Evolutionary conservation across 2,888 invertebrate species (phyloP).

Genomic region (Automeris io): DNA sequence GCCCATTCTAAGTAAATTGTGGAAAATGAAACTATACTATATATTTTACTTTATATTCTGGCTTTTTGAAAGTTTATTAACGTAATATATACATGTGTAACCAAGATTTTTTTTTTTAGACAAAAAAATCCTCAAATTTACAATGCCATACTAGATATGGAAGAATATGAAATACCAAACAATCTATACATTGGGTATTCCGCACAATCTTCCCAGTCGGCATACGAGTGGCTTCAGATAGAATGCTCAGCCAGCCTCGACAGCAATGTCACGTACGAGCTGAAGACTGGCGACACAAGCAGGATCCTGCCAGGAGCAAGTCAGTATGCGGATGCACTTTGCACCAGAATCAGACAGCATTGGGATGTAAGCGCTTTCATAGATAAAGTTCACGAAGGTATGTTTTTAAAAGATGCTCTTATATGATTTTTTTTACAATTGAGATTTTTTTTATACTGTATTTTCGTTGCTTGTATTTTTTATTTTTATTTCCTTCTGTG

Average conservation of each 20-base stretch:
- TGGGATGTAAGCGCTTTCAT: constrained; percentile 59
- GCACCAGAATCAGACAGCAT: constrained; percentile 51
- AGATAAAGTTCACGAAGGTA: constrained; percentile 69
- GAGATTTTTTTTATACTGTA: too few species aligned
- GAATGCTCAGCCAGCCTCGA: constrained; percentile 52
- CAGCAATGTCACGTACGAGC: constrained; percentile 44
- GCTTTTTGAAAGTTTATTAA: background rate
- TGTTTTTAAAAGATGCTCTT: too few species aligned
- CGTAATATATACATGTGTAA: background rate
- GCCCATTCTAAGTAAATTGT: too few species aligned
- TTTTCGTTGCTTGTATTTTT: too few species aligned
- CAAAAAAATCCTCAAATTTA: constrained; percentile 44
- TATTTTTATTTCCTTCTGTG: too few species aligned
- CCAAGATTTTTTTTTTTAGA: constrained; percentile 30
- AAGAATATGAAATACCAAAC: constrained; percentile 51
- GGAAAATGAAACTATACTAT: too few species aligned
- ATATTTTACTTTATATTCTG: too few species aligned
- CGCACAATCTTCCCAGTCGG: constrained; percentile 49
- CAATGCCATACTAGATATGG: constrained; percentile 35
- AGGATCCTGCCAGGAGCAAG: constrained; percentile 50
- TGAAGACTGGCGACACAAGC: constrained; percentile 47
- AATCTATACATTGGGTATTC: constrained; percentile 62
- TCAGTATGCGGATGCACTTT: constrained; percentile 60
- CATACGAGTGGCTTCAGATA: constrained; percentile 61
- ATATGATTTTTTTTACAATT: too few species aligned